Percentiles rank a stretch among this genome's conserved stretches.
Evolutionary conservation across 2,797 vertebrate species (phyloP).

Genomic region (Chelmon rostratus): DNA sequence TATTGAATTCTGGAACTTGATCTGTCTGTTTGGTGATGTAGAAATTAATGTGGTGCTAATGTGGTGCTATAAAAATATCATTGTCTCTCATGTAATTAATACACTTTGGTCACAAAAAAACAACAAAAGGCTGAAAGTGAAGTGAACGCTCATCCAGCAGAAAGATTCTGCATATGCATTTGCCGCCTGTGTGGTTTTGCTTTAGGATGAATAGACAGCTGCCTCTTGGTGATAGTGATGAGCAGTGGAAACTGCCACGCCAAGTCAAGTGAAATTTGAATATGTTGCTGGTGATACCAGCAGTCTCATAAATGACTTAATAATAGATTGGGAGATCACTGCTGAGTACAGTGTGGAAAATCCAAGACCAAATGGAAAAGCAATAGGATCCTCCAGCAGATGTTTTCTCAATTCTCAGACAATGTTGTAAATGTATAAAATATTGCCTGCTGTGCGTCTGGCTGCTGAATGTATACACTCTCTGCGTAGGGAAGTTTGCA

Average conservation of each 20-base stretch:
- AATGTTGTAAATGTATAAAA: slow-evolving; percentile 49
- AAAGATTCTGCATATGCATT: not conserved
- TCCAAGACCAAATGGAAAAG: slow-evolving; percentile 59
- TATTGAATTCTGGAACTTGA: not conserved
- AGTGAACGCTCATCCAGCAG: not conserved
- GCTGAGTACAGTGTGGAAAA: slow-evolving; percentile 34
- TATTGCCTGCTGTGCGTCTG: slow-evolving; percentile 18
- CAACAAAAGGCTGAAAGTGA: not conserved
- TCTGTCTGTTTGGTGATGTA: not conserved
- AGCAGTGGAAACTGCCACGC: slow-evolving; percentile 21
- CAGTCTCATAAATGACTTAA: slow-evolving; percentile 49
- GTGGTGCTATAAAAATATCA: no score
- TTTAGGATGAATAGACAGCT: slow-evolving; percentile 29
- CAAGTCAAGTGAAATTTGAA: slow-evolving; percentile 30
- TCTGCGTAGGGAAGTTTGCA: slow-evolving; percentile 7
- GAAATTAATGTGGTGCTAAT: not conserved
- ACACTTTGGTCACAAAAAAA: not conserved
- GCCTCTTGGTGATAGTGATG: slow-evolving; percentile 27
- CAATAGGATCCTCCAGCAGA: slow-evolving; percentile 44
- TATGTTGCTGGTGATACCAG: slow-evolving; percentile 37
- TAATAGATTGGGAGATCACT: slow-evolving; percentile 45
- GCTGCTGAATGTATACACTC: slow-evolving; percentile 26
- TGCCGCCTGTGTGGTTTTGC: not conserved
- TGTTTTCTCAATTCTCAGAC: slow-evolving; percentile 55
- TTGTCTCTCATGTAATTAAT: not conserved